phyloP scores from a whole-genome alignment of 2,113 vertebrate species.

The Nannobrachium achirus region DNA sequence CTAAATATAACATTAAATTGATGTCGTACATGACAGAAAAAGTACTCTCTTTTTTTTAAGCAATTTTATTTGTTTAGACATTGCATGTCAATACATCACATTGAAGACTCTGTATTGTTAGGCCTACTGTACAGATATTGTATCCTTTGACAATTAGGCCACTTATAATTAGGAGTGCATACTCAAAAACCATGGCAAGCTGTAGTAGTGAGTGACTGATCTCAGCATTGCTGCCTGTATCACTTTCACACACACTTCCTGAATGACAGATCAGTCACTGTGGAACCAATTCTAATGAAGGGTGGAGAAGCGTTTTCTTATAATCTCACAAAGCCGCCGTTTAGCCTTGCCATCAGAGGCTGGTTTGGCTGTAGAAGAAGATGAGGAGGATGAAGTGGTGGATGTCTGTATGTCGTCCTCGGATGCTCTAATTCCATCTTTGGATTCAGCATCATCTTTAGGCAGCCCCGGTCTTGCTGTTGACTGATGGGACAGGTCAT shows the following conservation, averaged over 20 bases:
- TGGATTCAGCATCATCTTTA: conserved; percentile 23
- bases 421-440: conserved; percentile 6
- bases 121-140: no score
- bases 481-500: conserved; percentile 24
- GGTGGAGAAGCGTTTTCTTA: conserved; percentile 66
- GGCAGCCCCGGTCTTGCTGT: conserved; percentile 23
- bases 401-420: conserved; percentile 10
- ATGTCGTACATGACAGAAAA: no score
- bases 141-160: not conserved
- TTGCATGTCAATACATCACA: no score
- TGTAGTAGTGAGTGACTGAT: not conserved
- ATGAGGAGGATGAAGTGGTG: conserved; percentile 1
- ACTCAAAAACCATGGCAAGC: conserved; percentile 1
- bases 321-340: conserved; percentile 56
- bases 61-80: no score
- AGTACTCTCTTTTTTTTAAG: no score
- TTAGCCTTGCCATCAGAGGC: conserved; percentile 52
- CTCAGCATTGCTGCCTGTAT: no score
- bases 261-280: not conserved
- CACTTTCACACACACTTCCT: not conserved
- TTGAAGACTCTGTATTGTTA: no score
- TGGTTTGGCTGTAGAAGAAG: conserved; percentile 20
- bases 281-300: conserved; percentile 16
- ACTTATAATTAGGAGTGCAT: not conserved
- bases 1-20: no score